Conservation (phyloP, 2,888 invertebrate species). For the Dromius quadrimaculatus region DNA sequence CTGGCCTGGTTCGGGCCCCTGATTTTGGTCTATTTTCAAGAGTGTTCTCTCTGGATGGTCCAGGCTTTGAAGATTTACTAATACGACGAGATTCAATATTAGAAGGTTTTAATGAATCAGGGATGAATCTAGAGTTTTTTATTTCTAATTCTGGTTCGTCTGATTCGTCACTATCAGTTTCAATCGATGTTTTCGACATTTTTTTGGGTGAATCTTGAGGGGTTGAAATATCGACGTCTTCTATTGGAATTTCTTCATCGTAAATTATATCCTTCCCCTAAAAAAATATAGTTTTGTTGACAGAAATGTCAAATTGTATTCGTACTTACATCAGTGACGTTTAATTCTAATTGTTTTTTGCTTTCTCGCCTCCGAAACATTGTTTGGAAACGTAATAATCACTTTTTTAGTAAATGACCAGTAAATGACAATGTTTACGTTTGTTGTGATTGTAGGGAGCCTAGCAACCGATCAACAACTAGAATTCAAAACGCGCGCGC, state of each 20-base stretch:
- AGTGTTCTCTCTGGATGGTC: constrained; percentile 45
- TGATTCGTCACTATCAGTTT: constrained; percentile 35
- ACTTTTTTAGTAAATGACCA: too few species aligned
- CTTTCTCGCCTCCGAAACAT: constrained; percentile 44
- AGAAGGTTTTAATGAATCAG: constrained; percentile 14
- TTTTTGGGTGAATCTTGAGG: constrained; percentile 12
- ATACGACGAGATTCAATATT: constrained; percentile 20
- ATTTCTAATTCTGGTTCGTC: constrained; percentile 36
- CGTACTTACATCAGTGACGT: constrained; percentile 36
- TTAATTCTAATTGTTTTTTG: constrained; percentile 25
- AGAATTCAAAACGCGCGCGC: not conserved
- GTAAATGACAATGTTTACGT: constrained; percentile 1
- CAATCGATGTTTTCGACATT: too few species aligned
- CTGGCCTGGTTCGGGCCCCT: constrained; percentile 23
- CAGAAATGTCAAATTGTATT: not conserved
- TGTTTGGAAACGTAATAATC: constrained; percentile 19
- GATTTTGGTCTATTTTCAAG: constrained; percentile 39
- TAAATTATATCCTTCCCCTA: constrained; percentile 49
- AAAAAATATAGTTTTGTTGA: not conserved
- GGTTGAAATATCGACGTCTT: constrained; percentile 25
- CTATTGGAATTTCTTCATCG: constrained; percentile 52
- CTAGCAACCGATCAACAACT: constrained; percentile 31
- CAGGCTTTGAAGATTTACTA: constrained; percentile 33
- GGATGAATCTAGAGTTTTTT: constrained; percentile 20
- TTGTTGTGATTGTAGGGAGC: constrained; percentile 10